These are phyloP conservation scores for Trissolcus brochymenae DNA, from an alignment of 2,888 invertebrate species.

Conservation along the genomic window DNA sequence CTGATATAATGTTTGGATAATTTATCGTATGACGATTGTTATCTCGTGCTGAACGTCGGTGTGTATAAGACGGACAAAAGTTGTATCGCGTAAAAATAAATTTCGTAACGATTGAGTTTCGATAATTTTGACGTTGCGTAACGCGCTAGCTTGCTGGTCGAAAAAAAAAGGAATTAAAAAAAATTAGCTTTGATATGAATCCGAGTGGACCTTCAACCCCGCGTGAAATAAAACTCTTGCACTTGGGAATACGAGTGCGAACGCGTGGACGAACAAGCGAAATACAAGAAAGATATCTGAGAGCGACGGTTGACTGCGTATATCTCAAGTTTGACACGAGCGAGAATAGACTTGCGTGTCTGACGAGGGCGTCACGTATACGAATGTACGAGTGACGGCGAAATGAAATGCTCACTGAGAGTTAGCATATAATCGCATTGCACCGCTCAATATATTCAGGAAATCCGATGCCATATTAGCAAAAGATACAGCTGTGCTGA, in stretches of 20 bases:
- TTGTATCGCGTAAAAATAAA: slow-evolving; percentile 13
- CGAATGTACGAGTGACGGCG: slow-evolving; percentile 15
- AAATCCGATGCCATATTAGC: slow-evolving; percentile 39
- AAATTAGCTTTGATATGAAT: slow-evolving; percentile 21
- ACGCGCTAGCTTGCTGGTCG: slow-evolving; percentile 11
- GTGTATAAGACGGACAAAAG: not conserved
- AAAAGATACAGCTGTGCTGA: slow-evolving; percentile 36
- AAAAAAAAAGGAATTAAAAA: slow-evolving; percentile 19
- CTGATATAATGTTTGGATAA: slow-evolving; percentile 23
- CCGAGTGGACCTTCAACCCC: slow-evolving; percentile 31
- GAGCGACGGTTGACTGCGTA: slow-evolving; percentile 18
- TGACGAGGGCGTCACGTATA: slow-evolving; percentile 42
- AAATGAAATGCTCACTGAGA: slow-evolving; percentile 35
- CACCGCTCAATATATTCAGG: slow-evolving; percentile 37
- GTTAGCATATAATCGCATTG: slow-evolving; percentile 31
- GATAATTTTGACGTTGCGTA: slow-evolving; percentile 18
- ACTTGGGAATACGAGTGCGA: too few species aligned
- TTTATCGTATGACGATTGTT: slow-evolving; percentile 31
- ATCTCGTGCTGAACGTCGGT: slow-evolving; percentile 15
- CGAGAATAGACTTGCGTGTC: slow-evolving; percentile 46
- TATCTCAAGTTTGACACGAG: slow-evolving; percentile 46
- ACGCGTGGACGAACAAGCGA: slow-evolving; percentile 10
- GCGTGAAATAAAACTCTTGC: not conserved
- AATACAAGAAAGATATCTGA: slow-evolving; percentile 26
- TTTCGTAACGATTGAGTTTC: slow-evolving; percentile 26